Percentiles rank a stretch among this genome's conserved stretches.
phyloP scores from a whole-genome alignment of 2,888 invertebrate species.

The Trachelus tabidus region DNA sequence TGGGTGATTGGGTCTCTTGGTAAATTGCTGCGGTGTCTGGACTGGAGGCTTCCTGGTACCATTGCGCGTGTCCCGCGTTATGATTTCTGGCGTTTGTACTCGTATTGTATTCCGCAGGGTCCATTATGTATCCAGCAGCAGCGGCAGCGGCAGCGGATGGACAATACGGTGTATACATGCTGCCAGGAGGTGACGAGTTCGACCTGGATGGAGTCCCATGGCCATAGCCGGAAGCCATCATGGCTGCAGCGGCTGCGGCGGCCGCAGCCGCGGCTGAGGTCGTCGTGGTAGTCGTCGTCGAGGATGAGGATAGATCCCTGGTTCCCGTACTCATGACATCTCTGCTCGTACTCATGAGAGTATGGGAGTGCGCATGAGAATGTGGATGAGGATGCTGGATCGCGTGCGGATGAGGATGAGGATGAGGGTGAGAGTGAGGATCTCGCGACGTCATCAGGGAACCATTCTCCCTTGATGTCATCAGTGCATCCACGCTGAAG shows the following conservation, averaged over 20 bases:
- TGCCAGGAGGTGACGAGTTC: slow-evolving; percentile 55
- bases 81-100: slow-evolving; percentile 51
- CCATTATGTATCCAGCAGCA: slow-evolving; percentile 59
- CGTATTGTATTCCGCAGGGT: slow-evolving; percentile 58
- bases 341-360: slow-evolving; percentile 43
- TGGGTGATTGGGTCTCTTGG: slow-evolving; percentile 62
- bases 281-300: slow-evolving; percentile 47
- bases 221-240: slow-evolving; percentile 60
- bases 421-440: slow-evolving; percentile 33
- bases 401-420: slow-evolving; percentile 39
- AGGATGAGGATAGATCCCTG: slow-evolving; percentile 38
- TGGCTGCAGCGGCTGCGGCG: slow-evolving; percentile 55
- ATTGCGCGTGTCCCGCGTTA: slow-evolving; percentile 53
- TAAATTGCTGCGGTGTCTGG: slow-evolving; percentile 60
- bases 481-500: slow-evolving; percentile 74
- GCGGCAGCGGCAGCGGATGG: slow-evolving; percentile 27
- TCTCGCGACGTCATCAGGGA: slow-evolving; percentile 31
- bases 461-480: slow-evolving; percentile 66
- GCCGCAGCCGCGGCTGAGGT: slow-evolving; percentile 24
- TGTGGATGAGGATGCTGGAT: slow-evolving; percentile 48
- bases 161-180: slow-evolving; percentile 61
- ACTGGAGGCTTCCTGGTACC: slow-evolving; percentile 63
- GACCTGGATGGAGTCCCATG: slow-evolving; percentile 52
- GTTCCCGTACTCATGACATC: slow-evolving; percentile 30
- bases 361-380: slow-evolving; percentile 42